A percentile compares a stretch with the other conserved stretches of the same genome.
These are phyloP conservation scores for Megaceryle torquata DNA, from an alignment of 2,113 vertebrate species.

Conservation along the genomic window DNA sequence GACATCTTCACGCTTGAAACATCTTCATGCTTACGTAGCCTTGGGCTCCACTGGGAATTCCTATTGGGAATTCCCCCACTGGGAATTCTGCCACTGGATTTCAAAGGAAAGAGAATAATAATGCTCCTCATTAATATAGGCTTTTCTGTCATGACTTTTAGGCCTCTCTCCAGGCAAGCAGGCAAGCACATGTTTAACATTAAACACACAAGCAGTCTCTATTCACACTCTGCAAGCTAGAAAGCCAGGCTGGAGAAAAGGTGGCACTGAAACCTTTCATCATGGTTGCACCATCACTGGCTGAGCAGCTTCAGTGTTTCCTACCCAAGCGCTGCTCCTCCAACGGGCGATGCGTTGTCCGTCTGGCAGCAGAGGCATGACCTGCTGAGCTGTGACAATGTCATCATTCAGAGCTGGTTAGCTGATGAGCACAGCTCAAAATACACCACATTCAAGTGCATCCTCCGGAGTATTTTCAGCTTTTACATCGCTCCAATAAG, in stretches of 20 bases:
- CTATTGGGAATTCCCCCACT: conserved; percentile 50
- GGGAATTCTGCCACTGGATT: conserved; percentile 52
- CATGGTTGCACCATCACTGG: background rate
- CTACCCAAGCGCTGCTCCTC: background rate
- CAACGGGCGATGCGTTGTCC: fast-evolving
- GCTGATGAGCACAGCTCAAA: background rate
- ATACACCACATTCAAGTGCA: background rate
- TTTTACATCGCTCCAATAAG: background rate
- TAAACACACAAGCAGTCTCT: conserved; percentile 46
- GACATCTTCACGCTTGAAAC: background rate
- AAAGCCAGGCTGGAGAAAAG: background rate
- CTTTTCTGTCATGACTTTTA: conserved; percentile 39
- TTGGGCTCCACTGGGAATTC: conserved; percentile 39
- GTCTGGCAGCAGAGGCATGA: background rate
- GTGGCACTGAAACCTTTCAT: background rate
- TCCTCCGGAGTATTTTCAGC: background rate
- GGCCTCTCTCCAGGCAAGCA: conserved; percentile 44
- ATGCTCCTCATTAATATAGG: conserved; percentile 35
- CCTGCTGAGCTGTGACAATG: background rate
- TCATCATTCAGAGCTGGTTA: background rate
- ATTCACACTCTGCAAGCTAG: conserved; percentile 35
- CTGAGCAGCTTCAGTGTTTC: fast-evolving
- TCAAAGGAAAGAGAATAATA: conserved; percentile 49
- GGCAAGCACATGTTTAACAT: conserved; percentile 51
- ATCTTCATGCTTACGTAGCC: background rate